Evolutionary conservation across 2,113 vertebrate genomes (phyloP).

Genomic region (Petrocephalus zakoni): DNA sequence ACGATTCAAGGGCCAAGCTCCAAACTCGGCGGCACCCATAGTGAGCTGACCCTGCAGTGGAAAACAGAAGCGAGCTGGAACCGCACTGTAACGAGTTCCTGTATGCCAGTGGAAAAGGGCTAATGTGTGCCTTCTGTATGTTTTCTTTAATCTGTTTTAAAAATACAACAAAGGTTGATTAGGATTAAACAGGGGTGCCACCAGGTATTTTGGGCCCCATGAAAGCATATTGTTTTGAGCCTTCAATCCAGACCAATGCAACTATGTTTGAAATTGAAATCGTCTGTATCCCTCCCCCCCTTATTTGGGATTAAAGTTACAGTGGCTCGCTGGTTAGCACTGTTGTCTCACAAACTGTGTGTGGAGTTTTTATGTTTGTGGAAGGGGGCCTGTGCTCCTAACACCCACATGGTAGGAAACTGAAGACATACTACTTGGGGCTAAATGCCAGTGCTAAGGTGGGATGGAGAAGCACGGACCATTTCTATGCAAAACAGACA

Average conservation of each 20-base stretch:
- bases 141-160: not conserved
- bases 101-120: not conserved
- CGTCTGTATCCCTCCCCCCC: too few species aligned
- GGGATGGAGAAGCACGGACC: not conserved
- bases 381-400: not conserved
- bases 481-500: not conserved
- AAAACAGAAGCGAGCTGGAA: not conserved
- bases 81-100: not conserved
- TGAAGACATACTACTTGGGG: not conserved
- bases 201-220: too few species aligned
- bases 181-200: not conserved
- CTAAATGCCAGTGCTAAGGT: not conserved
- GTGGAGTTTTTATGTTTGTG: not conserved
- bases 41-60: not conserved
- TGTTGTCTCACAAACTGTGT: not conserved
- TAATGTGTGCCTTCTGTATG: not conserved
- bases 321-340: not conserved
- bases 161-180: not conserved
- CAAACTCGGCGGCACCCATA: not conserved
- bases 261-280: too few species aligned
- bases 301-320: too few species aligned
- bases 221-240: too few species aligned
- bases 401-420: not conserved
- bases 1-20: not conserved
- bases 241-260: too few species aligned